Evolutionary conservation across 2,797 vertebrate genomes (phyloP), one percentile per base, ranked within the genome.

Genomic region (Novumbra hubbsi): DNA sequence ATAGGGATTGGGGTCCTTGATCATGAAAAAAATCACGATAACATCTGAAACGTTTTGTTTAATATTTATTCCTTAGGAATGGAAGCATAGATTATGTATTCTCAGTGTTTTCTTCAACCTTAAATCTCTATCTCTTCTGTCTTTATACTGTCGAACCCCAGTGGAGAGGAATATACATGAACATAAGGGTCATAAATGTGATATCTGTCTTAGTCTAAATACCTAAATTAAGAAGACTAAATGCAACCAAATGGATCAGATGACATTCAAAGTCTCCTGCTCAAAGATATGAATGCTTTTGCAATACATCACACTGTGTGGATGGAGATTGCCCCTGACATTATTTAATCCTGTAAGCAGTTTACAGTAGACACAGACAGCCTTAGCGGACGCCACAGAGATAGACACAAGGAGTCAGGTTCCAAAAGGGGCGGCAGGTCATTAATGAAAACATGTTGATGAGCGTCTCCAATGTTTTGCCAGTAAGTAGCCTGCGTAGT

Each of bases 361-460:
- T 9, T 55, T 55, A 55, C 52, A n/a, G 52, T 55, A 55, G 52
- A 55, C n/a, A 55, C 52, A 55, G 19, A 55, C 52, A 55, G n/a
- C 52, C 15, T 21, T 55, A 55, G 52, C 73, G 70, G 50, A 66
- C 73, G 75, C 72, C 45, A 65, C 66, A 65, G 65, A 75, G 69
- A 70, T 17, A 68, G 70, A 55, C 50, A 70, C 75, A 48, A 34
- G 32, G 60, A 74, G 65, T 81, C 82, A 32, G 68, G 69, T 84
- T 86, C 74, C 83, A 78, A 66, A 62, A 69, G 19, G 52, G 52
- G 19, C 63, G 73, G 73, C 75, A 38, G 34, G 34, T 38, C 78
- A 77, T 76, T 74, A 76, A 70, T 71, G 79, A 81, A 78, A 85
- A 80, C 78, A 77, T 57, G 65, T 78, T 70, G 65, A 76, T 71